Evolutionary conservation across 2,888 invertebrate species (phyloP).

Genomic region (Sarcophaga rosellei): DNA sequence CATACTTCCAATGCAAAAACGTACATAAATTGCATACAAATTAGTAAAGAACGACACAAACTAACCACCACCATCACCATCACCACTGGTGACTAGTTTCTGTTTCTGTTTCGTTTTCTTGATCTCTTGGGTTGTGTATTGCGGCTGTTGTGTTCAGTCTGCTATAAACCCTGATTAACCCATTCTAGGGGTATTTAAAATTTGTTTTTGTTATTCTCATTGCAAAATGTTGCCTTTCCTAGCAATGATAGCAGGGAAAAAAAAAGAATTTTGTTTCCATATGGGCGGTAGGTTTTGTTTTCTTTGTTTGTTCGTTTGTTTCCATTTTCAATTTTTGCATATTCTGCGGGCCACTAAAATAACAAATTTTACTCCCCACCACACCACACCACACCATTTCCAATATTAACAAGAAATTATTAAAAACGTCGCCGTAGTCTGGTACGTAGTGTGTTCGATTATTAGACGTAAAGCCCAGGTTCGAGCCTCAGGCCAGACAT

Average conservation of each 20-base stretch:
- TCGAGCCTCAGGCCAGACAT: too few species aligned
- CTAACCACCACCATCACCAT: not conserved
- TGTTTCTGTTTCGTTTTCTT: conserved; percentile 12
- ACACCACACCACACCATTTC: conserved; percentile 48
- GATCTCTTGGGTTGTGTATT: not conserved
- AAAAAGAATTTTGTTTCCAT: conserved; percentile 10
- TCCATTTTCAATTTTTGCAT: conserved; percentile 27
- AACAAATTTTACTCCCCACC: not conserved
- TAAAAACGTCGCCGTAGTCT: too few species aligned
- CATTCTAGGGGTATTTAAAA: conserved; percentile 53
- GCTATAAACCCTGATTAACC: conserved; percentile 60
- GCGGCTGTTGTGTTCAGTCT: not conserved
- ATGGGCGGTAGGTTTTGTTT: conserved; percentile 48
- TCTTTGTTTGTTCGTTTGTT: not conserved
- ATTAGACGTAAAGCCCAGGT: too few species aligned
- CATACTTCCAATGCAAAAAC: conserved; percentile 42
- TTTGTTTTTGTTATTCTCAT: conserved; percentile 14
- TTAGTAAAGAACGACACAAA: conserved; percentile 49
- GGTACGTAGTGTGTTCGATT: too few species aligned
- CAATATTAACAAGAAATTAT: not conserved
- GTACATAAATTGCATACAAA: conserved; percentile 65
- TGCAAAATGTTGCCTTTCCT: too few species aligned
- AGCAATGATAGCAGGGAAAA: too few species aligned
- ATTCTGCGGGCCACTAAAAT: conserved; percentile 20
- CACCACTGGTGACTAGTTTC: conserved; percentile 42